Evolutionary conservation across 2,888 invertebrate species (phyloP).

Genomic region (Cyrtodaria siliqua): DNA sequence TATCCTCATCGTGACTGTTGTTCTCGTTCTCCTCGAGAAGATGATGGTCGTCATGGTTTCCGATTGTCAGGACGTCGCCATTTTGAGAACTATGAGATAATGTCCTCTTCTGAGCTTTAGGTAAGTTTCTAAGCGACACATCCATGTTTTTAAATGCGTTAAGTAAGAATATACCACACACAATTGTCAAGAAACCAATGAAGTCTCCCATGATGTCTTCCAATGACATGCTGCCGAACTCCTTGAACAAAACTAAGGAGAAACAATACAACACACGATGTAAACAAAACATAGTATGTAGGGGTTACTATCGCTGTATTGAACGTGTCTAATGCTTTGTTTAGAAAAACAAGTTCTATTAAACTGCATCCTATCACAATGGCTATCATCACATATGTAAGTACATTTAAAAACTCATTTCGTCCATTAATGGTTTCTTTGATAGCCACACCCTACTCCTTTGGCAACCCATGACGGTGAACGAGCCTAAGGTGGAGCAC

Average conservation of each 20-base stretch:
- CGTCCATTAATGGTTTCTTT: slow-evolving; percentile 90
- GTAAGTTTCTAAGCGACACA: slow-evolving; percentile 87
- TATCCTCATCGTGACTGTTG: slow-evolving; percentile 57
- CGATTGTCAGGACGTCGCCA: slow-evolving; percentile 59
- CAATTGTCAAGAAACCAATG: slow-evolving; percentile 95
- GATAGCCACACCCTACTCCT: slow-evolving; percentile 95
- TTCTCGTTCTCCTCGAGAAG: slow-evolving; percentile 60
- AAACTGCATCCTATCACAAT: slow-evolving; percentile 92
- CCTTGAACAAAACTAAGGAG: slow-evolving; percentile 95
- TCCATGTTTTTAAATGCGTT: slow-evolving; percentile 95
- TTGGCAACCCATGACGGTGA: slow-evolving; percentile 98
- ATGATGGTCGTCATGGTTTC: slow-evolving; percentile 56
- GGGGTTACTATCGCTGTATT: slow-evolving; percentile 98
- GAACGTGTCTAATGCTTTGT: slow-evolving; percentile 96
- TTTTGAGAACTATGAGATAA: slow-evolving; percentile 56
- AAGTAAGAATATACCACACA: slow-evolving; percentile 95
- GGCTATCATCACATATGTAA: slow-evolving; percentile 92
- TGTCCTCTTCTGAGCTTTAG: slow-evolving; percentile 72
- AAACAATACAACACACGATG: slow-evolving; percentile 96
- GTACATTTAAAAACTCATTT: slow-evolving; percentile 92
- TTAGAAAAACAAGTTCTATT: slow-evolving; percentile 98
- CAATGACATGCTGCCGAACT: slow-evolving; percentile 93
- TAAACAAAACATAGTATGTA: slow-evolving; percentile 98
- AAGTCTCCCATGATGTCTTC: slow-evolving; percentile 93
- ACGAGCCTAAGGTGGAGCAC: slow-evolving; percentile 96